Percentiles rank a stretch among this genome's conserved stretches.
phyloP scores from a whole-genome alignment of 2,888 invertebrate genomes.

The Ramazzottius varieornatus region DNA sequence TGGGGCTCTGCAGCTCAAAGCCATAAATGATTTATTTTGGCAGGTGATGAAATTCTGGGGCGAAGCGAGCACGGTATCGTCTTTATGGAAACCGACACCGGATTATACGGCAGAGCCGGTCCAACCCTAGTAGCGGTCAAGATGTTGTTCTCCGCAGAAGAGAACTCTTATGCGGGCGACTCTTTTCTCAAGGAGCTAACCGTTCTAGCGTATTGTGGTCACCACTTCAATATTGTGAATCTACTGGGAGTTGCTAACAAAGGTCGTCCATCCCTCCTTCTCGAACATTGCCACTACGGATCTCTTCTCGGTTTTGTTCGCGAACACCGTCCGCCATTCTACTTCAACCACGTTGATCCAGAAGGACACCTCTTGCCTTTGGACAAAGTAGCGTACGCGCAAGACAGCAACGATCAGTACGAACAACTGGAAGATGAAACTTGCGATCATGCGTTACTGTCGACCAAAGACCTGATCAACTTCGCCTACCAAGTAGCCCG shows the following conservation, averaged over 20 bases:
- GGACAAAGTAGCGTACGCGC: no score
- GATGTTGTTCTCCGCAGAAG: background rate
- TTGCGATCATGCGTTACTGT: no score
- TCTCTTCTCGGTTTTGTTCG: background rate
- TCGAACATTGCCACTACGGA: background rate
- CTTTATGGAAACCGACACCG: background rate
- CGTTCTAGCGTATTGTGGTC: background rate
- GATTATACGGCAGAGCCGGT: background rate
- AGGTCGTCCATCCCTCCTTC: background rate
- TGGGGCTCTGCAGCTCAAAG: no score
- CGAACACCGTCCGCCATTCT: background rate
- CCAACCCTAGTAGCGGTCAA: background rate
- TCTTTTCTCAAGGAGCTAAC: background rate
- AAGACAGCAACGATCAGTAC: no score
- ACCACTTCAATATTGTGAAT: background rate
- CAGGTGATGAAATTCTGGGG: background rate
- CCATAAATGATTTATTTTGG: no score
- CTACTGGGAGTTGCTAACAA: background rate
- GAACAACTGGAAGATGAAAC: no score
- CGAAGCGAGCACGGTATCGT: background rate
- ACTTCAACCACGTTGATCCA: background rate
- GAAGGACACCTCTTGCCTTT: background rate
- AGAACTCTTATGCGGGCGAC: background rate
- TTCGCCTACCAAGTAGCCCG: no score
- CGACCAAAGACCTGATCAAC: no score